A percentile compares a stretch with the other conserved stretches of the same genome.
phyloP scores from a whole-genome alignment of 2,797 vertebrate species.

The Clarias pachynema region DNA sequence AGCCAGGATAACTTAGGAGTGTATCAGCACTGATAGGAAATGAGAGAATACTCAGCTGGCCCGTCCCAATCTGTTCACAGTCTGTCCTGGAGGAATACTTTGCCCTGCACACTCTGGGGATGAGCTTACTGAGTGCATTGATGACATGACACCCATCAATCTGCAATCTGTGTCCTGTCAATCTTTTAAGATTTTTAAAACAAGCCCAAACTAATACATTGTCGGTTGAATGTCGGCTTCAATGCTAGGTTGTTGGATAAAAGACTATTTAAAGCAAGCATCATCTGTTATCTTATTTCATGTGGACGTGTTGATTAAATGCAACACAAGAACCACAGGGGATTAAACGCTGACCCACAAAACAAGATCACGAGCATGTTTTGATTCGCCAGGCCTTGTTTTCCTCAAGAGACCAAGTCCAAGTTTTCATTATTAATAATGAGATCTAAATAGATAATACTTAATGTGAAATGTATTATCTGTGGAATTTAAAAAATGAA shows the following conservation, averaged over 20 bases:
- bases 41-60: conserved; percentile 68
- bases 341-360: conserved; percentile 4
- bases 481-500: background rate
- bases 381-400: background rate
- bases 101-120: conserved; percentile 61
- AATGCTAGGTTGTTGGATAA: background rate
- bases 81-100: conserved; percentile 67
- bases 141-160: conserved; percentile 17
- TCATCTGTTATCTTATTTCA: conserved; percentile 4
- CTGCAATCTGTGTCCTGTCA: background rate
- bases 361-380: conserved; percentile 30
- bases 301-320: conserved; percentile 38
- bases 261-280: background rate
- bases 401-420: background rate
- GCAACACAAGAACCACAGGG: conserved; percentile 28
- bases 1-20: conserved; percentile 42
- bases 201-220: background rate
- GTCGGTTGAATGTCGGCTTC: background rate
- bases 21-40: conserved; percentile 67
- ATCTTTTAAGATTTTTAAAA: background rate
- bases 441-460: background rate
- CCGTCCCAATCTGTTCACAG: conserved; percentile 70
- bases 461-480: background rate
- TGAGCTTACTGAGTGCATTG: conserved; percentile 33
- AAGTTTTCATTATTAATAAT: background rate